Evolutionary conservation across 2,888 invertebrate genomes (phyloP).

Genomic region (Lobophora halterata): DNA sequence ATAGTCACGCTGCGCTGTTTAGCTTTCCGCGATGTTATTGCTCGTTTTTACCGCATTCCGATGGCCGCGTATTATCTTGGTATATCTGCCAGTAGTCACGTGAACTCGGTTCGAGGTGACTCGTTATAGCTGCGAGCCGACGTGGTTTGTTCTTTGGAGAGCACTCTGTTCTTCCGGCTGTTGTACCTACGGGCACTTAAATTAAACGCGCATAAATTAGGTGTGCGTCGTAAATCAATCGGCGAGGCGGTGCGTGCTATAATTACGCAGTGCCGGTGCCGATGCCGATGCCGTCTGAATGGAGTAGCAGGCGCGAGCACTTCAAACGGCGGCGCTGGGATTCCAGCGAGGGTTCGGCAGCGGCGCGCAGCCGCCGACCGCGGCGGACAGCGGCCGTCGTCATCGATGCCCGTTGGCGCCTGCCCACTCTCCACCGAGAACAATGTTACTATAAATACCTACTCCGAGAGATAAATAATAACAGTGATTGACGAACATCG

Average conservation of each 20-base stretch:
- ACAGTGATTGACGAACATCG: too few relatives aligned
- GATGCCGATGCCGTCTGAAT: too few relatives aligned
- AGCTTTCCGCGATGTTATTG: neutral
- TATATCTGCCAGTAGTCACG: too few relatives aligned
- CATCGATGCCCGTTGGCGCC: too few relatives aligned
- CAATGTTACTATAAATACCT: too few relatives aligned
- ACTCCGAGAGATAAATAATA: too few relatives aligned
- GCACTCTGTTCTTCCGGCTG: constrained; percentile 58
- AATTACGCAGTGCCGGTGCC: constrained; percentile 42
- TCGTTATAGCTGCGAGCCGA: neutral
- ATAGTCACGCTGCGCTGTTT: neutral
- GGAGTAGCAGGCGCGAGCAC: constrained; percentile 39
- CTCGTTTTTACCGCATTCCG: neutral
- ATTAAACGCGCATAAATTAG: constrained; percentile 74
- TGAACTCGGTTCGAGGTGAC: too few relatives aligned
- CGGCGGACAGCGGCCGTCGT: constrained; percentile 3
- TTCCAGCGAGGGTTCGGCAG: constrained; percentile 43
- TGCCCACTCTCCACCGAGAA: neutral
- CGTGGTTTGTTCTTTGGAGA: constrained; percentile 9
- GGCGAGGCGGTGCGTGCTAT: constrained; percentile 40
- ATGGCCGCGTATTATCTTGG: too few relatives aligned
- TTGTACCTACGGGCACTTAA: constrained; percentile 71
- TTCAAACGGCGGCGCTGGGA: constrained; percentile 48
- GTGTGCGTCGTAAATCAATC: constrained; percentile 63
- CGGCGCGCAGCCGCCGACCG: constrained; percentile 3